Conservation (phyloP, 2,888 invertebrate species). For the Cynaeus angustus region DNA sequence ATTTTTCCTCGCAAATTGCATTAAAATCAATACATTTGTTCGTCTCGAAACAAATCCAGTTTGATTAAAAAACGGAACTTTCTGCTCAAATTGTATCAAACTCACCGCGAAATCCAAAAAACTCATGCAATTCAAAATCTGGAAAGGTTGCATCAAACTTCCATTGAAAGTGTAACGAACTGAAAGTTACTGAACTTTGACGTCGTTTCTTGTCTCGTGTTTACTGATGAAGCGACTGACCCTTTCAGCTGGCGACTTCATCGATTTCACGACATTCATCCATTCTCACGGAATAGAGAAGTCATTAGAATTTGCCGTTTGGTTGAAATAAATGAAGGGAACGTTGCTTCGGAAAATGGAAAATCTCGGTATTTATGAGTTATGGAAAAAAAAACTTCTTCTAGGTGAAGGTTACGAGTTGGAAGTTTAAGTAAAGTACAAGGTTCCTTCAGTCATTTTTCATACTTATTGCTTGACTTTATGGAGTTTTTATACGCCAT, state of each 20-base stretch:
- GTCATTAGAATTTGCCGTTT: constrained; percentile 1
- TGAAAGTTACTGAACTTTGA: constrained; percentile 42
- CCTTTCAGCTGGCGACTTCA: constrained; percentile 30
- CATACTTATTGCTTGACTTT: neutral
- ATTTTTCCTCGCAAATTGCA: no score
- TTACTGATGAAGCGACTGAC: constrained; percentile 44
- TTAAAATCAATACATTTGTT: no score
- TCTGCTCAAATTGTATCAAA: neutral
- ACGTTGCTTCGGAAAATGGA: neutral
- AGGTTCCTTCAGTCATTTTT: neutral
- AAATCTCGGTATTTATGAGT: neutral
- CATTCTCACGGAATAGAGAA: constrained; percentile 27
- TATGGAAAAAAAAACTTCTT: neutral
- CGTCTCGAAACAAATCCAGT: no score
- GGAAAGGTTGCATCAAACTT: constrained; percentile 31
- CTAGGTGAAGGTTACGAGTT: neutral
- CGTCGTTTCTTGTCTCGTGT: constrained; percentile 31
- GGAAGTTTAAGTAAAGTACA: neutral
- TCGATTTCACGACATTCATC: constrained; percentile 36
- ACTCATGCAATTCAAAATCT: neutral
- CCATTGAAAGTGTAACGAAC: constrained; percentile 42
- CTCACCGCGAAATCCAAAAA: neutral
- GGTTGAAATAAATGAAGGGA: neutral
- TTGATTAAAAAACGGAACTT: neutral
- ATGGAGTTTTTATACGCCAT: neutral